Evolutionary conservation across 2,888 invertebrate genomes (phyloP).

Genomic region (Sphecodes monilicornis): DNA sequence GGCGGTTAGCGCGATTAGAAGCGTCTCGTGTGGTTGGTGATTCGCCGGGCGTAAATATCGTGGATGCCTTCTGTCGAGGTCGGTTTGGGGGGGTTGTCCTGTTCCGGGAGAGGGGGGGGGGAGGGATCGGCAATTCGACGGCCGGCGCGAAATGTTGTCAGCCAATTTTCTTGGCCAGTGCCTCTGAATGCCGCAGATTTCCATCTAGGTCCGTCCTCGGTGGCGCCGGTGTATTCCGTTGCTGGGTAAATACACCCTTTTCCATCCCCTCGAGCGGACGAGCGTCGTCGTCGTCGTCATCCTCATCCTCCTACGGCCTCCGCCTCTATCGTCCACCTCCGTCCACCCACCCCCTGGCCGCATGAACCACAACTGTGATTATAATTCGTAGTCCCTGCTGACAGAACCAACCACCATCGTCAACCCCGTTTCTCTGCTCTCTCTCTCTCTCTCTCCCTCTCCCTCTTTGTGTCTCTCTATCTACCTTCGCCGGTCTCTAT

Average conservation of each 20-base stretch:
- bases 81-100: background rate
- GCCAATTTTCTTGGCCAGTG: slow-evolving; percentile 85
- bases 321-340: slow-evolving; percentile 48
- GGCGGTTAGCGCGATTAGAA: slow-evolving; percentile 45
- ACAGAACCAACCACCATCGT: slow-evolving; percentile 67
- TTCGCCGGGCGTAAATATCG: slow-evolving; percentile 65
- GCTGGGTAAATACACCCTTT: slow-evolving; percentile 77
- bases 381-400: slow-evolving; percentile 82
- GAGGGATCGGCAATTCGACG: slow-evolving; percentile 77
- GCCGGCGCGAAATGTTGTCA: slow-evolving; percentile 83
- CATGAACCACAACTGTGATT: slow-evolving; percentile 84
- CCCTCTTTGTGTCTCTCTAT: background rate
- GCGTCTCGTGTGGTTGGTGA: slow-evolving; percentile 21
- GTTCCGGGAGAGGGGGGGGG: slow-evolving; percentile 37
- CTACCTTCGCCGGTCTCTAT: slow-evolving; percentile 48
- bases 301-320: slow-evolving; percentile 31
- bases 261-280: slow-evolving; percentile 75
- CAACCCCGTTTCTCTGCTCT: slow-evolving; percentile 48
- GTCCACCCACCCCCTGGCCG: slow-evolving; percentile 62
- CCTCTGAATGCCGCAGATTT: slow-evolving; percentile 84
- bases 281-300: slow-evolving; percentile 62
- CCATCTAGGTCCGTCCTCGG: slow-evolving; percentile 81
- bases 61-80: slow-evolving; percentile 28
- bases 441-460: slow-evolving; percentile 48
- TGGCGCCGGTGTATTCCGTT: slow-evolving; percentile 68